A percentile compares a stretch with the other conserved stretches of the same genome.
phyloP scores from a whole-genome alignment of 2,797 vertebrate species.

The Thamnophis elegans region DNA sequence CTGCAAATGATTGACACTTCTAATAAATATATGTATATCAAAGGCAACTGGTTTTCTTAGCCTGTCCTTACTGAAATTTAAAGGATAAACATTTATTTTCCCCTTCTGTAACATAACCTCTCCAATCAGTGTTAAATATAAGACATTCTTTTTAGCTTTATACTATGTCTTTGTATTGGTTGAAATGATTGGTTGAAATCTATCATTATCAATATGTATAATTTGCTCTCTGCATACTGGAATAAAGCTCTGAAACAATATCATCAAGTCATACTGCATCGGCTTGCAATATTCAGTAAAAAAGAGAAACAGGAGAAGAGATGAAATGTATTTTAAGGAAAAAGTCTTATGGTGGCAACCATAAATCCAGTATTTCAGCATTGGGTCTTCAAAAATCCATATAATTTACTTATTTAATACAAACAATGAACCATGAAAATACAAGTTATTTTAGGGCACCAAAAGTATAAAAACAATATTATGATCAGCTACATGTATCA shows the following conservation, averaged over 20 bases:
- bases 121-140: constrained; percentile 37
- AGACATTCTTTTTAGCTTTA: background rate
- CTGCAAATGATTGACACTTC: constrained; percentile 62
- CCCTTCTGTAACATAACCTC: constrained; percentile 23
- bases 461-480: background rate
- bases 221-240: background rate
- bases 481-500: background rate
- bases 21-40: constrained; percentile 70
- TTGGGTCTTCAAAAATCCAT: background rate
- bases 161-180: constrained; percentile 34
- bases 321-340: background rate
- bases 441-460: background rate
- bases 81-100: constrained; percentile 39
- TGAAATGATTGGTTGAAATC: background rate
- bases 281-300: background rate
- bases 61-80: constrained; percentile 62
- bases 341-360: background rate
- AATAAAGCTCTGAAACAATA: background rate
- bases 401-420: background rate
- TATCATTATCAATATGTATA: background rate
- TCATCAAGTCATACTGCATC: background rate
- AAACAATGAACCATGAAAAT: background rate
- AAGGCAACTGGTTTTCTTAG: constrained; percentile 68
- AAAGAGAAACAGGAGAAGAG: background rate
- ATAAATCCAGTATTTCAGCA: background rate